Evolutionary conservation across 2,797 vertebrate genomes (phyloP), one percentile per base, ranked within the genome.

Genomic region (Rhynchonycteris naso): DNA sequence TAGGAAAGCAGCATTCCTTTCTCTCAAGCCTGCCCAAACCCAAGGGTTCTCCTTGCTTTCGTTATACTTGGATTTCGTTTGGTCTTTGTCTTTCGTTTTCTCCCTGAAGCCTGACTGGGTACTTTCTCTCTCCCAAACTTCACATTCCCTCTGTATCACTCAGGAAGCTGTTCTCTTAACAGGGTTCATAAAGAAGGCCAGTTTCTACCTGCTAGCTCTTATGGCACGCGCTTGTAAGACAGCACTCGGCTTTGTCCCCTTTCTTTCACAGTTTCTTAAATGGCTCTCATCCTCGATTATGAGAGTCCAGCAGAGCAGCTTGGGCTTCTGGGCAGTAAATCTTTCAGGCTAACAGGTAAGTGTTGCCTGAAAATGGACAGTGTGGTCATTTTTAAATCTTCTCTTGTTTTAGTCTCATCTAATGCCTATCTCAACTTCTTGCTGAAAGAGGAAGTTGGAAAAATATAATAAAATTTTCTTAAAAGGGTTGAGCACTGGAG

Each of bases 221-320:
- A 80, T 95, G 83, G 90, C 56, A 81, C 47, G 30, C n/a, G 65
- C 71, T 86, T 52, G 4, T 72, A 90, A 92, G 75, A 69, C 50
- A 93, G 50, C 63, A 66, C 38, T 94, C 5, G 0, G 72, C 59
- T 95, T 96, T 96, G 43, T 88, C 88, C 33, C 76, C 58, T 87
- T 80, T 93, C 61, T 92, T 84, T 94, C 38, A 81, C 33, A 75
- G 8, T 96, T 91, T 68, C 89, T 93, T 88, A 96, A 95, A 96
- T 90, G 96, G 68, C 22, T 88, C 87, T 93, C 93, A 79, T 61
- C 87, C 85, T 95, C 82, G 50, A 89, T 88, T 89, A 38, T 85
- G 30, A 88, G 58, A 80, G 79, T 92, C 89, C 50, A 94, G 61
- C n/a, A 54, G 68, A 91, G 47, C 18, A 22, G 21, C 38, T 91